phyloP scores from a whole-genome alignment of 2,113 vertebrate species.

The Neogobius melanostomus region DNA sequence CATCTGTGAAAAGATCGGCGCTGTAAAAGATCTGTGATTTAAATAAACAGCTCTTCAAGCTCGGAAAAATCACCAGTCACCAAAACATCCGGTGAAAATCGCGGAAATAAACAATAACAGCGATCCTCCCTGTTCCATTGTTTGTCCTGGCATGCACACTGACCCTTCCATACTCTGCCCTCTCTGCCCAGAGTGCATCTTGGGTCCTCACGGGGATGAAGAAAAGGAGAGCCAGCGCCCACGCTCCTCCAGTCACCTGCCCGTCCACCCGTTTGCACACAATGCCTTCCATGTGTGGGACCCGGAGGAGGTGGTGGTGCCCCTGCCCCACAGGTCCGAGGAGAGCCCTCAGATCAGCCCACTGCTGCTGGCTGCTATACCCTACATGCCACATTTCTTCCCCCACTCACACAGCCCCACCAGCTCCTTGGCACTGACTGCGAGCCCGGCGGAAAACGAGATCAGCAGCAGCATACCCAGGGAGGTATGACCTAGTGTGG shows the following conservation, averaged over 20 bases:
- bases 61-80: too few relatives aligned
- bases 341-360: conserved; percentile 67
- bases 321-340: conserved; percentile 39
- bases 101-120: too few relatives aligned
- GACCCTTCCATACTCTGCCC: background rate
- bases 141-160: background rate
- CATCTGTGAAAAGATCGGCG: too few relatives aligned
- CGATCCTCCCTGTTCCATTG: too few relatives aligned
- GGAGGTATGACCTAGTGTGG: conserved; percentile 36
- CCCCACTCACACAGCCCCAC: conserved; percentile 58
- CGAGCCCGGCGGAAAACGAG: conserved; percentile 42
- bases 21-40: too few relatives aligned
- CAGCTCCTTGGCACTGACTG: conserved; percentile 15
- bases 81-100: too few relatives aligned
- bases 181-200: conserved; percentile 71
- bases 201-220: conserved; percentile 73
- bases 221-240: conserved; percentile 42
- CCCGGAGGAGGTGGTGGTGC: conserved; percentile 73
- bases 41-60: too few relatives aligned
- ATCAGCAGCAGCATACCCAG: conserved; percentile 10
- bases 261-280: conserved; percentile 58
- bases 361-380: conserved; percentile 65
- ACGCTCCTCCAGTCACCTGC: conserved; percentile 31
- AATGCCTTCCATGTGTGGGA: conserved; percentile 82
- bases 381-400: conserved; percentile 76